These are phyloP conservation scores for Sebastes itinus DNA, from an alignment of 2,797 vertebrate species.

Conservation along the genomic window DNA sequence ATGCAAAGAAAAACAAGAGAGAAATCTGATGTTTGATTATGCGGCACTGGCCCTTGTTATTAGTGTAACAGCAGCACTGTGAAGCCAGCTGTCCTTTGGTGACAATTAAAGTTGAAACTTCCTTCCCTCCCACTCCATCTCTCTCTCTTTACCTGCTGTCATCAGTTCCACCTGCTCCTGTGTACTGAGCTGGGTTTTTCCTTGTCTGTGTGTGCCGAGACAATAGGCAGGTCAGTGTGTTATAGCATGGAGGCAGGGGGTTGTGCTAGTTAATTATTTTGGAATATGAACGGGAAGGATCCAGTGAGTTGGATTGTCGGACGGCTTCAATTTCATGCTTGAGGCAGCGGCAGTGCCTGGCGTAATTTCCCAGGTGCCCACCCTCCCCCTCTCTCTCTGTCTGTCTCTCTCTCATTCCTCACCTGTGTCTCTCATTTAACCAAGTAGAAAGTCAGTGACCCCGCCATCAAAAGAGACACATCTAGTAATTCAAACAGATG, in stretches of 20 bases:
- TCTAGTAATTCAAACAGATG: slow-evolving; percentile 1
- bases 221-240: slow-evolving; percentile 57
- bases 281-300: slow-evolving; percentile 77
- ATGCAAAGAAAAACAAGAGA: not conserved
- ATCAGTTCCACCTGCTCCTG: slow-evolving; percentile 37
- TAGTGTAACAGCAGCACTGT: not conserved
- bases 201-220: slow-evolving; percentile 40
- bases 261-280: slow-evolving; percentile 81
- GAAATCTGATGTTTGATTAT: not conserved
- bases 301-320: slow-evolving; percentile 73
- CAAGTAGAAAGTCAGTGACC: slow-evolving; percentile 35
- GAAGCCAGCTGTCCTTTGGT: not conserved
- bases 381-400: not conserved
- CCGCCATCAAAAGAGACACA: slow-evolving; percentile 9
- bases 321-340: slow-evolving; percentile 87
- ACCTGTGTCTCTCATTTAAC: slow-evolving; percentile 23
- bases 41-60: not conserved
- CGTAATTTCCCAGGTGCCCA: slow-evolving; percentile 83
- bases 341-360: slow-evolving; percentile 65
- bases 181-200: slow-evolving; percentile 5
- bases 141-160: slow-evolving; percentile 6
- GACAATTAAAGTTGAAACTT: not conserved
- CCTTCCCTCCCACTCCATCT: not conserved
- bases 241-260: slow-evolving; percentile 49
- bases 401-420: not conserved